These are phyloP conservation scores for Brachionus sp. DNA, from an alignment of 1,140 invertebrate genomes.

Conservation along the genomic window DNA sequence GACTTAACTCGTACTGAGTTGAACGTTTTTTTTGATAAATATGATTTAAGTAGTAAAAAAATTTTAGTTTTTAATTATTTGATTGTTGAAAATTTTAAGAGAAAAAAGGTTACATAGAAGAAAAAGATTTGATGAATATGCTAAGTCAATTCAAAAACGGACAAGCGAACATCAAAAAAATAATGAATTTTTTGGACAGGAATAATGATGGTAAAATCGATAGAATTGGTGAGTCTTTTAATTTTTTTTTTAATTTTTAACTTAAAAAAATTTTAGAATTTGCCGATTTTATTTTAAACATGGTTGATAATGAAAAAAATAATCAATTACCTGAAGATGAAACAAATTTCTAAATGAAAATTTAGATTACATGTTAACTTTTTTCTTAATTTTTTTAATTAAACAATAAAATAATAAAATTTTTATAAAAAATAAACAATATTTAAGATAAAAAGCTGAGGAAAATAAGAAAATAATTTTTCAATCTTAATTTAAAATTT, in stretches of 20 bases:
- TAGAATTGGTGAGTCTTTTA: not conserved
- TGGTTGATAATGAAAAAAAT: not conserved
- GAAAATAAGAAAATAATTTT: no score
- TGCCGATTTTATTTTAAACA: not conserved
- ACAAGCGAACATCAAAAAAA: not conserved
- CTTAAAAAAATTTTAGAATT: not conserved
- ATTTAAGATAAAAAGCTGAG: no score
- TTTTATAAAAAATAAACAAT: no score
- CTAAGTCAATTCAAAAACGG: not conserved
- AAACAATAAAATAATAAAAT: not conserved
- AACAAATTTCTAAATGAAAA: not conserved
- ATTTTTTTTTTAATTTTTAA: not conserved
- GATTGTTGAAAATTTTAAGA: no score
- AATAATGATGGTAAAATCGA: conserved; percentile 12
- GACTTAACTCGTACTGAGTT: not conserved
- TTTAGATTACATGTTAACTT: not conserved
- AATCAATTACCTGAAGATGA: not conserved
- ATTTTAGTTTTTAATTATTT: no score
- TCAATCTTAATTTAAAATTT: no score
- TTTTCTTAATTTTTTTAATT: not conserved
- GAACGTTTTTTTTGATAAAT: not conserved
- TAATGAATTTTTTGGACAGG: not conserved
- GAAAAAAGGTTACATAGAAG: conserved; percentile 13
- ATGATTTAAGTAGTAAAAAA: conserved; percentile 12
- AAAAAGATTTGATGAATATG: not conserved